Evolutionary conservation across 2,797 vertebrate genomes (phyloP).

Genomic region (Rhinella marina): DNA sequence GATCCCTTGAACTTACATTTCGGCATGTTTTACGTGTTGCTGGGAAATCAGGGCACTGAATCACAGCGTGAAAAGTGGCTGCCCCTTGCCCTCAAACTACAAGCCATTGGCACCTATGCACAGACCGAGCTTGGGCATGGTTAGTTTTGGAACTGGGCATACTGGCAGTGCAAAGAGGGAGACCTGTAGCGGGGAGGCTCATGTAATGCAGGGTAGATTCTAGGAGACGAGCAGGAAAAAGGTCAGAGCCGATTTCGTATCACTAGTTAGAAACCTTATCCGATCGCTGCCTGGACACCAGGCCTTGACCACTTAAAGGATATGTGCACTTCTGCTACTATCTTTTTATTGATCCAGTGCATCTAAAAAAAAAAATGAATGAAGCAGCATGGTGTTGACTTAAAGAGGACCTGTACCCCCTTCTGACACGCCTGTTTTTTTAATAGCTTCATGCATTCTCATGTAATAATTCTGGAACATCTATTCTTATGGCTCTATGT

Average conservation of each 20-base stretch:
- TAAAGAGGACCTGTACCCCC: no score
- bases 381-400: no score
- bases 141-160: conserved; percentile 79
- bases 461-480: no score
- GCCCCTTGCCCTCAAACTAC: conserved; percentile 74
- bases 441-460: no score
- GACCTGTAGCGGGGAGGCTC: conserved; percentile 1
- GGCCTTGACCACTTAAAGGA: not conserved
- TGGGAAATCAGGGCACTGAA: conserved; percentile 83
- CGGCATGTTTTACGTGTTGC: conserved; percentile 89
- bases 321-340: no score
- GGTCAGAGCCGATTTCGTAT: not conserved
- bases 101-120: conserved; percentile 91
- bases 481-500: no score
- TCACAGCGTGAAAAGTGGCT: conserved; percentile 91
- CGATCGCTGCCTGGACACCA: not conserved
- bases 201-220: not conserved
- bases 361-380: no score
- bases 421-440: no score
- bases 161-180: conserved; percentile 8
- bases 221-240: no score
- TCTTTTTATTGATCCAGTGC: no score
- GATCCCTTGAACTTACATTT: conserved; percentile 84
- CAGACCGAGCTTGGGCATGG: conserved; percentile 97
- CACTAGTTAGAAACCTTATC: not conserved